Conservation (phyloP, 2,113 vertebrate genomes). For the Dicrurus megarhynchus region DNA sequence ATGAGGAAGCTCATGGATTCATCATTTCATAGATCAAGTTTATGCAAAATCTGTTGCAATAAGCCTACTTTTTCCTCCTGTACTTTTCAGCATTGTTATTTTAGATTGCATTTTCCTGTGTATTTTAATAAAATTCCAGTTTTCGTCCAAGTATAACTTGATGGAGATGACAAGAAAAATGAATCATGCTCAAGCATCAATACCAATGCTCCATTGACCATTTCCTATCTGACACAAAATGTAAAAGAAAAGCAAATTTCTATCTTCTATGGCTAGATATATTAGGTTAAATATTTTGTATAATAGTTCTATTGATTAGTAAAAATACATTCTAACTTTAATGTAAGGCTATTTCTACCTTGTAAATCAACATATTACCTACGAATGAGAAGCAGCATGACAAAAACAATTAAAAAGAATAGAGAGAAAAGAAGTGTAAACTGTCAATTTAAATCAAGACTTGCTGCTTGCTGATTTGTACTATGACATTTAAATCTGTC, state of each 20-base stretch:
- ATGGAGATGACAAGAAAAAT: not conserved
- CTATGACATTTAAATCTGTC: not conserved
- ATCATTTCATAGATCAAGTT: not conserved
- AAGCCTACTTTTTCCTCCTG: not conserved
- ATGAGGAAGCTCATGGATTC: not conserved
- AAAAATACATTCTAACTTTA: not conserved
- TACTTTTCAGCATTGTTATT: not conserved
- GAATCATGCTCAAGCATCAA: not conserved
- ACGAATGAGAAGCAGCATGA: not conserved
- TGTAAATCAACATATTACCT: not conserved
- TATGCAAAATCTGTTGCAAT: not conserved
- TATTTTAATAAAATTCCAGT: not conserved
- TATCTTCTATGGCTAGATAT: rapidly evolving
- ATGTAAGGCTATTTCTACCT: not conserved
- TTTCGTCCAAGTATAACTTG: not conserved
- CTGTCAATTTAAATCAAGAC: not conserved
- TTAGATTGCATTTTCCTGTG: not conserved
- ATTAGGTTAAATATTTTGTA: not conserved
- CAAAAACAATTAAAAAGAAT: not conserved
- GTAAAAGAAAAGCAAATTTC: not conserved
- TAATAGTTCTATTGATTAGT: not conserved
- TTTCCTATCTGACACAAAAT: not conserved
- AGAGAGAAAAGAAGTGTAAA: not conserved
- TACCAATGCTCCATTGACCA: not conserved
- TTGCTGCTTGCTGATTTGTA: not conserved